Evolutionary conservation across 2,113 vertebrate species (phyloP).

Genomic region (Indicator indicator): DNA sequence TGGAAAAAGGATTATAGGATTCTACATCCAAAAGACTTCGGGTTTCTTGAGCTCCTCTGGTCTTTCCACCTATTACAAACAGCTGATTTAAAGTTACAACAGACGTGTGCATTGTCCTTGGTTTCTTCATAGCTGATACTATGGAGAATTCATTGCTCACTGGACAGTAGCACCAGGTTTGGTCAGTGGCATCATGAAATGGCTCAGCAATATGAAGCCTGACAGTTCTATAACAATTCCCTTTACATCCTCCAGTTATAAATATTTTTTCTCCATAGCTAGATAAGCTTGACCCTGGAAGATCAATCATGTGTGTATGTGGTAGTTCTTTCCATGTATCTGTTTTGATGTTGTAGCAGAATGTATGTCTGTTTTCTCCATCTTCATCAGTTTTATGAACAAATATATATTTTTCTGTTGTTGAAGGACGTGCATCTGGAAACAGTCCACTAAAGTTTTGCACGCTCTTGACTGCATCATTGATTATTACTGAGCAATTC

Average conservation of each 20-base stretch:
- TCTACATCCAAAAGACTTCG: slow-evolving; percentile 90
- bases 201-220: slow-evolving; percentile 91
- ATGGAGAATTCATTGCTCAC: slow-evolving; percentile 81
- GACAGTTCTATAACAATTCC: slow-evolving; percentile 87
- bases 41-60: slow-evolving; percentile 82
- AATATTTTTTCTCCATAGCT: slow-evolving; percentile 95
- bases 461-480: slow-evolving; percentile 80
- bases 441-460: slow-evolving; percentile 83
- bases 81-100: slow-evolving; percentile 85
- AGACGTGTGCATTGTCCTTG: slow-evolving; percentile 93
- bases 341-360: slow-evolving; percentile 92
- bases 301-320: slow-evolving; percentile 82
- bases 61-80: slow-evolving; percentile 94
- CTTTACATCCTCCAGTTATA: slow-evolving; percentile 92
- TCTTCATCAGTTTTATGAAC: slow-evolving; percentile 95
- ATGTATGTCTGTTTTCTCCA: slow-evolving; percentile 83
- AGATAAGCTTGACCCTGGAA: slow-evolving; percentile 89
- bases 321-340: slow-evolving; percentile 89
- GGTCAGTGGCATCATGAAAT: slow-evolving; percentile 89
- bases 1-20: slow-evolving; percentile 87
- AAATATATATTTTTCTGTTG: slow-evolving; percentile 93
- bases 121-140: slow-evolving; percentile 87
- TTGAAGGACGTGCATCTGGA: slow-evolving; percentile 89
- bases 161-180: slow-evolving; percentile 95
- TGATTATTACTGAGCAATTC: slow-evolving; percentile 77